Evolutionary conservation across 2,888 invertebrate species (phyloP).

Genomic region (Lissonota sp.): DNA sequence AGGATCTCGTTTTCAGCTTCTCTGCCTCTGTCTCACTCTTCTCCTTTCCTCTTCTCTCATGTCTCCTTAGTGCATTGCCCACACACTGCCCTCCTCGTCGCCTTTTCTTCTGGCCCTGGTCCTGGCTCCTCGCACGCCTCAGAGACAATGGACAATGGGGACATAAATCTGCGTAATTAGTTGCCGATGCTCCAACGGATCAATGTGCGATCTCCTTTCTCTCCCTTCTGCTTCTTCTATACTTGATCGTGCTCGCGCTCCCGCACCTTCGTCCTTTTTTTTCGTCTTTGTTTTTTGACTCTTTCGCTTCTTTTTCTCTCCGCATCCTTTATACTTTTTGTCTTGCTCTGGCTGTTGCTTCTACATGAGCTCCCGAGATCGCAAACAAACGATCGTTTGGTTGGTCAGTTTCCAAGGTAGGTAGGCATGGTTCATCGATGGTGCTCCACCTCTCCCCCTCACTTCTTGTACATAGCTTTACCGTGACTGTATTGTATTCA

Average conservation of each 20-base stretch:
- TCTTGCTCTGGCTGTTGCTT: slow-evolving; percentile 49
- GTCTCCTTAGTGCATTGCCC: slow-evolving; percentile 39
- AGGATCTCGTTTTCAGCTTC: slow-evolving; percentile 63
- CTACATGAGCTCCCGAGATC: slow-evolving; percentile 62
- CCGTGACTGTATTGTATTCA: slow-evolving; percentile 43
- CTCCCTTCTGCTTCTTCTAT: slow-evolving; percentile 64
- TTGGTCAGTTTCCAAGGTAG: slow-evolving; percentile 80
- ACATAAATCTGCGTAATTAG: slow-evolving; percentile 98
- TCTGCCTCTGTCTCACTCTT: slow-evolving; percentile 60
- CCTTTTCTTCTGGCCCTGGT: slow-evolving; percentile 63
- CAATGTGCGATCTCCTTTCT: slow-evolving; percentile 83
- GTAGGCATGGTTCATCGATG: slow-evolving; percentile 79
- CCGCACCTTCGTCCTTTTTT: slow-evolving; percentile 40
- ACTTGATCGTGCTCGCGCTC: slow-evolving; percentile 60
- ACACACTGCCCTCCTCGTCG: slow-evolving; percentile 41
- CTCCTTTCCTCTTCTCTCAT: slow-evolving; percentile 62
- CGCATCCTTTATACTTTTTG: slow-evolving; percentile 46
- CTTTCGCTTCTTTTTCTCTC: no score
- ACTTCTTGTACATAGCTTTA: slow-evolving; percentile 54
- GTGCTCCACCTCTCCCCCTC: slow-evolving; percentile 74
- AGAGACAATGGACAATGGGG: slow-evolving; percentile 95
- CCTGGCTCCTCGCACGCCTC: slow-evolving; percentile 85
- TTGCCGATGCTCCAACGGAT: slow-evolving; percentile 87
- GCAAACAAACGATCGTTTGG: slow-evolving; percentile 82
- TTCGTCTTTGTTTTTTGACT: no score